Evolutionary conservation across 2,113 vertebrate genomes (phyloP), one percentile per base, ranked within the genome.

Genomic region (human (Homo sapiens)): DNA sequence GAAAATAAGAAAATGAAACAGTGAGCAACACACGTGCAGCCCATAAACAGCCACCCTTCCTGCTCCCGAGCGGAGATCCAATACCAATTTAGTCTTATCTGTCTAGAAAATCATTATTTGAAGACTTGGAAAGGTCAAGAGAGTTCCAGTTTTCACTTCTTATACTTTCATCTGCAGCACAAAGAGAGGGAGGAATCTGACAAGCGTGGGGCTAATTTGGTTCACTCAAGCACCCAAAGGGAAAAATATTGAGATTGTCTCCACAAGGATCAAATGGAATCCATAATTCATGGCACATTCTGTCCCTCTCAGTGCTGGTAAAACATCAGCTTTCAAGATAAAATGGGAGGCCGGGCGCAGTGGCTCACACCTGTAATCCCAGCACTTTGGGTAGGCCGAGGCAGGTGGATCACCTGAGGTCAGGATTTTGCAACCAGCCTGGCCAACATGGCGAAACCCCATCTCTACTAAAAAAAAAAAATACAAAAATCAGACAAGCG

Each of bases 51-150:
- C 35, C 27, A 88, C 84, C 94, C 27, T 73, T 97, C 95, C 92
- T 27, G 68, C 89, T 97, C 96, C 79, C 40, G 30, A 90, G 30
- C 27, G n/a, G 11, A 96, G 84, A 82, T 95, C 96, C 97, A 90
- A 90, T 96, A 91, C 52, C 96, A 97, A 64, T 91, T 82, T 96
- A 97, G 92, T 61, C 91, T 97, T 98, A 97, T 87, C 94, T 97
- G 52, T 85, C 96, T 90, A 88, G 68, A 97, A 98, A 96, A 95
- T 97, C 96, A 95, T 88, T 93, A 92, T 76, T 76, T 97, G 75
- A 97, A 93, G 97, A 97, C 88, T 97, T 91, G 96, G 96, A 98
- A 97, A 98, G 94, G 97, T 95, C 87, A 96, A 85, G 70, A 88
- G 86, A 98, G 68, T 96, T 97, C 30, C 66, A 57, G 57, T 66